A percentile compares a stretch with the other conserved stretches of the same genome.
These are phyloP conservation scores for Rousettus madagascariensis DNA, from an alignment of 2,797 vertebrate species.

Conservation along the genomic window DNA sequence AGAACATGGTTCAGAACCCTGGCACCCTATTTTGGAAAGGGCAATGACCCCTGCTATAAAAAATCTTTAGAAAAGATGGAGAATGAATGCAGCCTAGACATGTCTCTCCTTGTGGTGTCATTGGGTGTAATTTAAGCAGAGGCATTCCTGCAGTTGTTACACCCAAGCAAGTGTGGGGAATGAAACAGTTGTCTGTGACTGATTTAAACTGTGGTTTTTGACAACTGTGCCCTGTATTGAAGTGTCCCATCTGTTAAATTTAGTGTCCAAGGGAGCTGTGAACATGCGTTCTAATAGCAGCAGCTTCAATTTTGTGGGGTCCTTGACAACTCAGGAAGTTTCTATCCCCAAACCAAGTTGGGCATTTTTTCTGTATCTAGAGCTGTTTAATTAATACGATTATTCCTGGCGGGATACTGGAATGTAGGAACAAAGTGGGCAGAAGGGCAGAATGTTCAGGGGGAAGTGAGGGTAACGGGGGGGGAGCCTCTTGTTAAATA, in stretches of 20 bases:
- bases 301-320: constrained; percentile 57
- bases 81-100: constrained; percentile 67
- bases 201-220: constrained; percentile 79
- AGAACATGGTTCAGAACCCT: constrained; percentile 25
- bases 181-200: constrained; percentile 80
- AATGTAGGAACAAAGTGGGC: constrained; percentile 27
- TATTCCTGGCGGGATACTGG: constrained; percentile 26
- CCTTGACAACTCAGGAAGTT: constrained; percentile 62
- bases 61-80: constrained; percentile 50
- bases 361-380: constrained; percentile 43
- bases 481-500: not conserved
- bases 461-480: not conserved
- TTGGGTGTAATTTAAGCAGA: constrained; percentile 78
- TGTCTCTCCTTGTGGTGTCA: constrained; percentile 70
- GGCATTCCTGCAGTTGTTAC: constrained; percentile 78
- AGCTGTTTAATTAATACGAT: constrained; percentile 46
- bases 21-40: constrained; percentile 50
- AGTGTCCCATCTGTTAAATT: constrained; percentile 76
- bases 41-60: constrained; percentile 58
- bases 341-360: constrained; percentile 51
- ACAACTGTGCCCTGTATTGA: constrained; percentile 77
- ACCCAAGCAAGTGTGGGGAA: constrained; percentile 77
- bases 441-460: not conserved
- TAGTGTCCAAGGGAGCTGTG: constrained; percentile 64
- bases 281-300: constrained; percentile 59